Evolutionary conservation across 2,113 vertebrate genomes (phyloP).

Genomic region (Rhinopithecus roxellana): DNA sequence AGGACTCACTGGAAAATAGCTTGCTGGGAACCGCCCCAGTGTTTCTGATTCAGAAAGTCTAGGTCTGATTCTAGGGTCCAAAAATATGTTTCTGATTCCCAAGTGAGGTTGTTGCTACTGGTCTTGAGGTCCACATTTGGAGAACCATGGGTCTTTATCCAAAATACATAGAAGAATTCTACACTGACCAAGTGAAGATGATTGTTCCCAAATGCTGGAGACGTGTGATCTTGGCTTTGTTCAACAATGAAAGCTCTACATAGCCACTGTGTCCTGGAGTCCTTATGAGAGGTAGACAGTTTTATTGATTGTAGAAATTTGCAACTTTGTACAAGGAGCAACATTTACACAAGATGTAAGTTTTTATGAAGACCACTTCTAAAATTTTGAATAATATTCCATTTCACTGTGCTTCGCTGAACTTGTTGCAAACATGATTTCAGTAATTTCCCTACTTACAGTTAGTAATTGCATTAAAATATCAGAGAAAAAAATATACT

Average conservation of each 20-base stretch:
- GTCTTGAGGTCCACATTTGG: not conserved
- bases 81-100: not conserved
- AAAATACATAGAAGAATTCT: not conserved
- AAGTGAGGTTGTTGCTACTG: not conserved
- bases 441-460: not conserved
- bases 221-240: too few species aligned
- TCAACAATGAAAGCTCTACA: rapidly evolving
- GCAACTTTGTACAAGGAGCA: not conserved
- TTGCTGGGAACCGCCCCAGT: too few species aligned
- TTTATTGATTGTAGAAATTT: too few species aligned
- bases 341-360: not conserved
- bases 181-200: not conserved
- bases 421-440: not conserved
- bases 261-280: rapidly evolving
- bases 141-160: not conserved
- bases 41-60: not conserved
- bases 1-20: not conserved
- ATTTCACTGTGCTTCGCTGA: not conserved
- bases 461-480: not conserved
- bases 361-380: not conserved
- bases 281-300: not conserved
- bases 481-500: not conserved
- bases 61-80: not conserved
- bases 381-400: too few species aligned
- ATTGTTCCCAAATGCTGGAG: not conserved